A percentile compares a stretch with the other conserved stretches of the same genome.
Conservation (phyloP, 2,113 vertebrate species). For the Australoheros scitulus region DNA sequence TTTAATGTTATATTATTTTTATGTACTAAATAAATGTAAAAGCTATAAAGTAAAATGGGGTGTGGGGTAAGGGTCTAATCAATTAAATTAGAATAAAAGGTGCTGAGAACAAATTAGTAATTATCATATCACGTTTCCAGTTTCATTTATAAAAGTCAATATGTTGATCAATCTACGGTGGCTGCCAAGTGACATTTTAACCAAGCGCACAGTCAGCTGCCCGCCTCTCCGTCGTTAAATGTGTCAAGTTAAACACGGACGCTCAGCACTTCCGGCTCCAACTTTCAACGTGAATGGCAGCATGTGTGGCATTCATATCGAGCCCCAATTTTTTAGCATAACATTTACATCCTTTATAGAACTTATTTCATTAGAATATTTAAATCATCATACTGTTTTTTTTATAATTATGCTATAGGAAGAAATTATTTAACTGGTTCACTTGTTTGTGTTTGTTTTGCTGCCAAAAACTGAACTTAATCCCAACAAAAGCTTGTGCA, state of each 20-base stretch:
- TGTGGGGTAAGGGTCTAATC: neutral
- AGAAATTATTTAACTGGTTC: too few species aligned
- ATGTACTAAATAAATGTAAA: neutral
- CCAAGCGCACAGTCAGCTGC: conserved; percentile 37
- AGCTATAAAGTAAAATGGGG: neutral
- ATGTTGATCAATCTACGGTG: conserved; percentile 46
- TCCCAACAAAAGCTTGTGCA: too few species aligned
- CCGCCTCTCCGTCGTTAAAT: conserved; percentile 34
- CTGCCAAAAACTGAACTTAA: neutral
- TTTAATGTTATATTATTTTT: neutral
- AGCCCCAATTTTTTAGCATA: neutral
- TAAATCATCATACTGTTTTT: neutral
- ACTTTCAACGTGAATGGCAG: conserved; percentile 32
- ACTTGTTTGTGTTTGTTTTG: rapidly evolving
- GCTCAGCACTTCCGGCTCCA: neutral
- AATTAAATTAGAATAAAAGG: neutral
- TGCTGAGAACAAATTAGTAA: neutral
- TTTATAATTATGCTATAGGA: neutral
- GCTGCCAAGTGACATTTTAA: conserved; percentile 54
- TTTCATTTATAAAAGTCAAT: neutral
- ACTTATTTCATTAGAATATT: neutral
- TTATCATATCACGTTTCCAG: neutral
- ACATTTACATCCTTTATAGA: too few species aligned
- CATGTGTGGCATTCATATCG: too few species aligned
- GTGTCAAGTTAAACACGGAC: neutral